A percentile compares a stretch with the other conserved stretches of the same genome.
Conservation (phyloP, 2,888 invertebrate species). For the Gortyna flavago region DNA sequence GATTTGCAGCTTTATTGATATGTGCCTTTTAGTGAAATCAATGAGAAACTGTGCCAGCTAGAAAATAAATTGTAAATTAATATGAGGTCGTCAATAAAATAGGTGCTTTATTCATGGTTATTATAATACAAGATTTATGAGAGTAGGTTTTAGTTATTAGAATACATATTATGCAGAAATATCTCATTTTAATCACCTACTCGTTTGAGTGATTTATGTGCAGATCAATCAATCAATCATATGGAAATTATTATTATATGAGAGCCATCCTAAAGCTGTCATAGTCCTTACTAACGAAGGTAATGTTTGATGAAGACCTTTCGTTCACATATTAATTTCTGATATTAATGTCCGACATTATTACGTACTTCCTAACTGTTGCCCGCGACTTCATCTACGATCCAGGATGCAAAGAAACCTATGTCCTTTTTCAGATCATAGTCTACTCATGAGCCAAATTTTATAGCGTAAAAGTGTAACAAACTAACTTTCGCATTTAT, state of each 20-base stretch:
- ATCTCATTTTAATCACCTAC: slow-evolving; percentile 23
- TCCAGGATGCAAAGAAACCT: neutral
- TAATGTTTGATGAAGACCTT: neutral
- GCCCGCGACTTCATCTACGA: neutral
- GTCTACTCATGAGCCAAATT: neutral
- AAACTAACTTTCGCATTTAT: neutral
- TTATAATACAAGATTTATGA: slow-evolving; percentile 26
- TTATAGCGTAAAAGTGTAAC: neutral
- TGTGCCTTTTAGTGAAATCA: neutral
- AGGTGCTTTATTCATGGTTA: slow-evolving; percentile 30
- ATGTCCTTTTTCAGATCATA: neutral
- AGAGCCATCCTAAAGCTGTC: slow-evolving; percentile 2
- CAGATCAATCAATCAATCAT: too few relatives aligned
- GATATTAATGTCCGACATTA: slow-evolving; percentile 8
- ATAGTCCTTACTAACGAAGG: neutral
- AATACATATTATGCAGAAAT: slow-evolving; percentile 1
- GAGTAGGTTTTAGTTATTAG: slow-evolving; percentile 14
- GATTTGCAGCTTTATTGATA: neutral
- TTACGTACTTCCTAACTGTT: neutral
- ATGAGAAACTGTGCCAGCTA: neutral
- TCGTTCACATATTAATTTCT: neutral
- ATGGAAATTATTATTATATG: neutral
- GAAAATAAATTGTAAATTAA: slow-evolving; percentile 18
- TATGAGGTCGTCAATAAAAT: slow-evolving; percentile 9
- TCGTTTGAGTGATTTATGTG: neutral